Base-by-base conservation (phyloP, 2,888 invertebrate species). In the Tanypteryx hageni region DNA sequence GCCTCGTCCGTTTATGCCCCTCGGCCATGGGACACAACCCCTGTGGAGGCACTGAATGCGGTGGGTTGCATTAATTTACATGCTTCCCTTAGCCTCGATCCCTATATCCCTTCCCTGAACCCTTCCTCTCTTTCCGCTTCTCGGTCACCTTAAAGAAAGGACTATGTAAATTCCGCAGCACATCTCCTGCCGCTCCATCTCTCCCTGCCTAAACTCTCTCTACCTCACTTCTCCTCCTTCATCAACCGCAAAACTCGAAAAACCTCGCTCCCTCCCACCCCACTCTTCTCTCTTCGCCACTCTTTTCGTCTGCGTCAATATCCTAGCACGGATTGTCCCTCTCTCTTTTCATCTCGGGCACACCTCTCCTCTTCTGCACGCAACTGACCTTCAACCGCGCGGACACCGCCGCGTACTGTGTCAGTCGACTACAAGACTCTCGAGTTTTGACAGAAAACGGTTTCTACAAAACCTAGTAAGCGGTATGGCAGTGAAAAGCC, bases 1-100 rank as follows among this genome's bases (percentile, higher is more conserved):
- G n/a, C n/a, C n/a, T n/a, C n/a, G n/a, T n/a, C n/a, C 64, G 13
- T 16, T 64, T 10, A 64, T 10, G 16, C 18, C 18, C 64, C 11
- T 64, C n/a, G 16, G 64, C 16, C 7, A 18, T 64, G 64, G 18
- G 0, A 82, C 27, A 31, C 44, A 82, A 44, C 68, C 82, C 18
- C 82, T 44, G 82, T 5, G 82, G 82, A n/a, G 57, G 84, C 18
- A 11, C 58, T 18, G 58, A 58, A 85, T 85, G 85, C n/a, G 58
- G 58, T 11, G 22, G 89, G 31, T 44, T 44, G 89, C 31, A 64
- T 64, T 89, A 89, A 89, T 61, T 89, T 89, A 16, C 89, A 64
- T 18, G 89, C 27, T 44, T 44, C 89, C 16, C 31, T 13, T 27
- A 11, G 31, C 64, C 83, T 83, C 59, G 11, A 22, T 85, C 82